Evolutionary conservation across 2,797 vertebrate genomes (phyloP), one percentile per base, ranked within the genome.

Genomic region (Loris lydekkerianus): DNA sequence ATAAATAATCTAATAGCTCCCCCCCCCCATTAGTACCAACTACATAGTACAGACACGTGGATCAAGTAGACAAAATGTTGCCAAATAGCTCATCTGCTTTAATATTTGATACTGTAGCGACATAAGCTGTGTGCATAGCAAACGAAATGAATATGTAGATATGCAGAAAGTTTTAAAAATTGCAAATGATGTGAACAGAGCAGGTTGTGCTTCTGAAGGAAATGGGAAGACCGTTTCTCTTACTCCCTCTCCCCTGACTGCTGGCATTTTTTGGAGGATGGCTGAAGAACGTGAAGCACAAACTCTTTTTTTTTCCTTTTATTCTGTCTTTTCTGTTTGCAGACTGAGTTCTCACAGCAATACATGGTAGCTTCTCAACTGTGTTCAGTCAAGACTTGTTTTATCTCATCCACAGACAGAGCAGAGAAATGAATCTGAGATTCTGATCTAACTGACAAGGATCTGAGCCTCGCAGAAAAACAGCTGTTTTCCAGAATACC

Each of bases 401-500:
- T 95, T 93, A 34, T 85, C 49, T 21, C 63, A 14, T 37, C 9
- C 27, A 20, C 25, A 61, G 2, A 2, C n/a, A 61, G 31, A 67
- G 69, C 4, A 76, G 25, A 78, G 49, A 75, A 53, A 7, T 83
- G 7, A 14, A 13, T 81, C 91, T 94, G n/a, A 60, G 18, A 61
- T 67, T 65, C 60, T 78, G 21, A 18, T n/a, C 27, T 77, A 70
- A 31, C n/a, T 89, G 31, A 93, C 18, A 77, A 72, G 60, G 37
- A 21, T 40, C 25, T 86, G 40, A 70, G 58, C 69, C 18, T 85
- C 77, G 56, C 84, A 31, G 61, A 61, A 46, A 82, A 93, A 82
- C 27, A 67, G 34, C 25, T 75, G 6, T 93, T 93, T 93, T 73
- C 17, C 93, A 91, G 86, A 89, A 8, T 58, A 46, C 7, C 63